These are phyloP conservation scores for Drosophila tropicalis DNA, from an alignment of 1,140 invertebrate genomes.

Conservation along the genomic window DNA sequence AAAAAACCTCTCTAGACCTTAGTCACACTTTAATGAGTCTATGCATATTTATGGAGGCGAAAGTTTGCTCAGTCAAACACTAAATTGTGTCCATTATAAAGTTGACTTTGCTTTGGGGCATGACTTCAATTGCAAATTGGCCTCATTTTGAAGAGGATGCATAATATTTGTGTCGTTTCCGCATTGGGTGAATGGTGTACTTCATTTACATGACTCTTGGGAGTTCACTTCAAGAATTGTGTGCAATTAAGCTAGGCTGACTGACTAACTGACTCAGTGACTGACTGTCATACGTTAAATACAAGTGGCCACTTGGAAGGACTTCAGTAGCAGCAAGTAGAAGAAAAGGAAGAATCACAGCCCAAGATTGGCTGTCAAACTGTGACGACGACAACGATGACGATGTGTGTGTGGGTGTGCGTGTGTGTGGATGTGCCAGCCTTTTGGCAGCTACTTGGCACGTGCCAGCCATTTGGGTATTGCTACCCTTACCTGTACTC, in stretches of 20 bases:
- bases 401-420: not conserved
- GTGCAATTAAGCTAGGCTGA: slow-evolving; percentile 65
- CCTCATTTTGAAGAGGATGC: slow-evolving; percentile 35
- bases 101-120: no score
- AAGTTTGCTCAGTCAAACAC: no score
- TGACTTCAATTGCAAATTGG: slow-evolving; percentile 36
- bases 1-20: not conserved
- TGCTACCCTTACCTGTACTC: slow-evolving; percentile 32
- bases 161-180: slow-evolving; percentile 72
- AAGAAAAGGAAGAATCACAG: slow-evolving; percentile 50
- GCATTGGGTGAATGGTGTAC: slow-evolving; percentile 15
- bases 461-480: slow-evolving; percentile 61
- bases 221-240: slow-evolving; percentile 17
- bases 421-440: slow-evolving; percentile 39
- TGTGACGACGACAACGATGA: slow-evolving; percentile 37
- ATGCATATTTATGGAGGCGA: not conserved
- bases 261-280: slow-evolving; percentile 33
- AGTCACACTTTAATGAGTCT: not conserved
- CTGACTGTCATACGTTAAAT: slow-evolving; percentile 73
- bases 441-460: slow-evolving; percentile 79
- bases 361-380: slow-evolving; percentile 69
- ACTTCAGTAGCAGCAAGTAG: slow-evolving; percentile 27
- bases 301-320: slow-evolving; percentile 65
- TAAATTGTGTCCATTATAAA: not conserved
- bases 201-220: slow-evolving; percentile 18